These are phyloP conservation scores for Chionoecetes opilio DNA, from an alignment of 1,140 invertebrate genomes.

Conservation along the genomic window DNA sequence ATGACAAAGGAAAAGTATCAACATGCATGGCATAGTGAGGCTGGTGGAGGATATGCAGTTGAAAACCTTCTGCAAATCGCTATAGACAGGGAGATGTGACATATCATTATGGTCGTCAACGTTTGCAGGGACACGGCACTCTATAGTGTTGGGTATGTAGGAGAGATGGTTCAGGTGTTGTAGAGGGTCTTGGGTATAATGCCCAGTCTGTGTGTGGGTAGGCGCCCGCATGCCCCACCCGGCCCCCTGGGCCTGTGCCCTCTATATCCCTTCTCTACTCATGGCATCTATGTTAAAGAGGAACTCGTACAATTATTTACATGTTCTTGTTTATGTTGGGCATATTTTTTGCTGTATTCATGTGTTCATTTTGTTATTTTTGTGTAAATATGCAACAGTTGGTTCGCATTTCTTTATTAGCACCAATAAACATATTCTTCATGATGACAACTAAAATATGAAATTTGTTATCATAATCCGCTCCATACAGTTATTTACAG, in stretches of 20 bases:
- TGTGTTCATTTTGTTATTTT: neutral
- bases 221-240: too few relatives aligned
- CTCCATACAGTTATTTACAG: neutral
- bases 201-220: too few relatives aligned
- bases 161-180: too few relatives aligned
- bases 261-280: neutral
- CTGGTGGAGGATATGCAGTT: too few relatives aligned
- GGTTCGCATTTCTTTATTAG: slow-evolving; percentile 21
- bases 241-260: neutral
- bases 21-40: too few relatives aligned
- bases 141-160: too few relatives aligned
- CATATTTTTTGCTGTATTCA: neutral
- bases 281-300: neutral
- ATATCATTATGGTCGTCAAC: too few relatives aligned
- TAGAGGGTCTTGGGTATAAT: too few relatives aligned
- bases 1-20: too few relatives aligned
- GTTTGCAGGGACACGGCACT: too few relatives aligned
- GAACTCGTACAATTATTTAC: neutral
- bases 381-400: slow-evolving; percentile 49
- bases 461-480: neutral
- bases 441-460: neutral
- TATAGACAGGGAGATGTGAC: too few relatives aligned
- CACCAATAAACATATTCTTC: neutral
- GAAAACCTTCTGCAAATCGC: too few relatives aligned
- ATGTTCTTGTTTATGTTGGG: neutral